Conservation (phyloP, 1,140 invertebrate genomes). For the Antheraea mylitta region DNA sequence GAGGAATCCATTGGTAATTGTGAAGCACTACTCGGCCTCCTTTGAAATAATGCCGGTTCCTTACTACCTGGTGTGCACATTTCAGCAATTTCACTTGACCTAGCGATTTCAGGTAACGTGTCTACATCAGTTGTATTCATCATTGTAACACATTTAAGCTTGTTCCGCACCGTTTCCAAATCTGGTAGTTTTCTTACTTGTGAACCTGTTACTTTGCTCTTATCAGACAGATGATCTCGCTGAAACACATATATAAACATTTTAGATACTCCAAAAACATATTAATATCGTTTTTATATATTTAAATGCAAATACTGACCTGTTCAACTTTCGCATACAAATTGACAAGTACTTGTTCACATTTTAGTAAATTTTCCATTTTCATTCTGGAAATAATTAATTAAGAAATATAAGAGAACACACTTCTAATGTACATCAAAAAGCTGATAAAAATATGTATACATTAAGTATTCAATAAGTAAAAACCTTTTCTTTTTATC, state of each 20-base stretch:
- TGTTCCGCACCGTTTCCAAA: conserved; percentile 3
- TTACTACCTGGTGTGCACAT: conserved; percentile 54
- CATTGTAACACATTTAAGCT: neutral
- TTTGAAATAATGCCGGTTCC: conserved; percentile 66
- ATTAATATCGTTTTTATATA: neutral
- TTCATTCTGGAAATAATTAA: conserved; percentile 80
- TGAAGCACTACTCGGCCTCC: conserved; percentile 41
- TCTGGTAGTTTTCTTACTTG: neutral
- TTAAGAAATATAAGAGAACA: too few relatives aligned
- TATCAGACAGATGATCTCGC: conserved; percentile 30
- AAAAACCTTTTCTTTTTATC: conserved; percentile 81
- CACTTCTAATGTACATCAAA: too few relatives aligned
- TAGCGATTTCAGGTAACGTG: conserved; percentile 59
- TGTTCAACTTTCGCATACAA: conserved; percentile 82
- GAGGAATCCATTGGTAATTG: conserved; percentile 22
- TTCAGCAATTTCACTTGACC: conserved; percentile 48
- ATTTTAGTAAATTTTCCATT: conserved; percentile 82
- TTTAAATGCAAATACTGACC: conserved; percentile 50
- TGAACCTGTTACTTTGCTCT: neutral
- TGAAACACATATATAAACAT: conserved; percentile 29
- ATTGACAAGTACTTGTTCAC: conserved; percentile 83
- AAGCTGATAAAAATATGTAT: neutral
- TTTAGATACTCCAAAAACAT: neutral
- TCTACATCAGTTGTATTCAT: conserved; percentile 27
- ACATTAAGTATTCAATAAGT: neutral